Conservation (phyloP, 2,797 vertebrate species). For the Aeoliscus strigatus region DNA sequence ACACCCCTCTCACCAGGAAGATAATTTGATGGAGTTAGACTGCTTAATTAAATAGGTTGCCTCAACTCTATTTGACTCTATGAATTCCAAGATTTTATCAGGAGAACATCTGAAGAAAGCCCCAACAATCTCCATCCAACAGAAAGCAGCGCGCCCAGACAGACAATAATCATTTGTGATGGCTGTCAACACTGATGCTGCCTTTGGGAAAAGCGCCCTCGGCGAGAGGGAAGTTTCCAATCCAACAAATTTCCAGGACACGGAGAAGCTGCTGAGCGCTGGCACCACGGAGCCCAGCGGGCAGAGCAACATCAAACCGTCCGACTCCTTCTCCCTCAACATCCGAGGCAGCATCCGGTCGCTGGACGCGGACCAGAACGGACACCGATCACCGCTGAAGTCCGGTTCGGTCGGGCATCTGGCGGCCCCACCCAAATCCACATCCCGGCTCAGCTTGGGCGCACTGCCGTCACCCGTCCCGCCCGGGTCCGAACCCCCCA, state of each 20-base stretch:
- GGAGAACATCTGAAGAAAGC: slow-evolving; percentile 57
- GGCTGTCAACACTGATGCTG: slow-evolving; percentile 77
- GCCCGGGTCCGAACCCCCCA: slow-evolving; percentile 57
- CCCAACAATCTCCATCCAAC: slow-evolving; percentile 33
- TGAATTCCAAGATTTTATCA: slow-evolving; percentile 41
- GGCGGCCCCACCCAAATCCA: slow-evolving; percentile 62
- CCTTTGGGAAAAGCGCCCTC: slow-evolving; percentile 60
- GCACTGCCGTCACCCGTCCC: slow-evolving; percentile 71
- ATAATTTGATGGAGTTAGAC: slow-evolving; percentile 49
- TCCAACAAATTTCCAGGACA: slow-evolving; percentile 80
- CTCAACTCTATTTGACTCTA: slow-evolving; percentile 21
- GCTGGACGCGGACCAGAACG: slow-evolving; percentile 76
- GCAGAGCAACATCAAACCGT: slow-evolving; percentile 72
- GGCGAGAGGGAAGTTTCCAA: slow-evolving; percentile 70
- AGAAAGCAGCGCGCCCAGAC: slow-evolving; percentile 22
- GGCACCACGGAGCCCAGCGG: slow-evolving; percentile 64
- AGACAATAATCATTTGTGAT: slow-evolving; percentile 49
- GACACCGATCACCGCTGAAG: slow-evolving; percentile 73
- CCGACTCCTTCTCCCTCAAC: slow-evolving; percentile 77
- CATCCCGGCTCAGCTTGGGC: slow-evolving; percentile 76
- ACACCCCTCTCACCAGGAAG: slow-evolving; percentile 57
- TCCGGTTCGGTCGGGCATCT: slow-evolving; percentile 71
- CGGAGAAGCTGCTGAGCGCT: slow-evolving; percentile 82
- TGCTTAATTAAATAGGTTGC: slow-evolving; percentile 54
- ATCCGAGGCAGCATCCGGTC: slow-evolving; percentile 69